A percentile compares a stretch with the other conserved stretches of the same genome.
Conservation (phyloP, 2,888 invertebrate genomes). For the Diplolepis rosae region DNA sequence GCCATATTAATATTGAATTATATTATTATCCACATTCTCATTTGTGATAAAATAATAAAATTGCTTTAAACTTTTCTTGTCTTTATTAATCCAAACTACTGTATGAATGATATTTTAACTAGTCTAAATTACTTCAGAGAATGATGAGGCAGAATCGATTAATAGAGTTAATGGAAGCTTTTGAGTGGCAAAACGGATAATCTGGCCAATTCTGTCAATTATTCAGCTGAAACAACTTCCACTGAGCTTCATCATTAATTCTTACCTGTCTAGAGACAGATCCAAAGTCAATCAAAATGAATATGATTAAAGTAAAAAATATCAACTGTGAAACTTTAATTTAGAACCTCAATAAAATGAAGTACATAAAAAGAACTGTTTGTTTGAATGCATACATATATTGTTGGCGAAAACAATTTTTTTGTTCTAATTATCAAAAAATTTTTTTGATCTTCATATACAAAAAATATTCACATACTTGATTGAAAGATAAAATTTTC, state of each 20-base stretch:
- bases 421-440: no score
- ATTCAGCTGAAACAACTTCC: slow-evolving; percentile 16
- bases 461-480: no score
- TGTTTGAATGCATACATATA: no score
- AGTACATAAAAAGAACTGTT: no score
- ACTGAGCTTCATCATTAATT: not conserved
- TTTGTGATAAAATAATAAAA: not conserved
- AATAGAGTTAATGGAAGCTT: slow-evolving; percentile 10
- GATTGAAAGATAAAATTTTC: no score
- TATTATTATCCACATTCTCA: slow-evolving; percentile 4
- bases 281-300: not conserved
- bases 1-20: not conserved
- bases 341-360: no score
- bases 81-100: slow-evolving; percentile 18
- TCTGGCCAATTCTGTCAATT: slow-evolving; percentile 18
- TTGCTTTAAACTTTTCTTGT: slow-evolving; percentile 22
- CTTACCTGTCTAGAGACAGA: not conserved
- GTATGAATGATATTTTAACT: slow-evolving; percentile 16
- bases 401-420: no score
- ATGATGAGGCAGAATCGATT: slow-evolving; percentile 24
- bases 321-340: no score
- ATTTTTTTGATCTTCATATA: no score
- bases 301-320: not conserved
- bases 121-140: slow-evolving; percentile 16
- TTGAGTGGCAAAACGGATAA: slow-evolving; percentile 23